Evolutionary conservation across 2,888 invertebrate genomes (phyloP).

Genomic region (Aphodius granarius): DNA sequence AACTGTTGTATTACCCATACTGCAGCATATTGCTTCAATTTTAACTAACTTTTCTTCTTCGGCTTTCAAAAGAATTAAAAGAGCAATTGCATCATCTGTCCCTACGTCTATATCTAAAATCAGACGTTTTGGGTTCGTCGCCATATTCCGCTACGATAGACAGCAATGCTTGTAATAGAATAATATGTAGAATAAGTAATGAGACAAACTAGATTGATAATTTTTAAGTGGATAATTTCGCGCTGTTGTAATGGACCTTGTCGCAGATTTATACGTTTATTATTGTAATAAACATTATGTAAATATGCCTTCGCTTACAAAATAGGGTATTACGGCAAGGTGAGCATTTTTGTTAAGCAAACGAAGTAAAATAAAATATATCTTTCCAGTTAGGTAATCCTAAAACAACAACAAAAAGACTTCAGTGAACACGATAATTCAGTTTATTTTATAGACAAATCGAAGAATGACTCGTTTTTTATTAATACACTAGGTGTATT

Average conservation of each 20-base stretch:
- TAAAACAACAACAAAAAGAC: too few relatives aligned
- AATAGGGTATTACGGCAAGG: neutral
- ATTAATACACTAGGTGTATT: too few relatives aligned
- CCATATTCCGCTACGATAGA: neutral
- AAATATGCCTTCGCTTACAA: neutral
- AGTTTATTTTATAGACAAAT: too few relatives aligned
- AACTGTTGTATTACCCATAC: constrained; percentile 70
- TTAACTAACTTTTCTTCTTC: constrained; percentile 53
- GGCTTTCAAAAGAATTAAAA: constrained; percentile 59
- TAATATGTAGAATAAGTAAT: too few relatives aligned
- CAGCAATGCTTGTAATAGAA: too few relatives aligned
- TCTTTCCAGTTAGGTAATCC: too few relatives aligned
- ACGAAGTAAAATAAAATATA: too few relatives aligned
- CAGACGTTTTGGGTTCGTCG: constrained; percentile 33
- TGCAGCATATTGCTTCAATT: constrained; percentile 71
- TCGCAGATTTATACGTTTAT: neutral
- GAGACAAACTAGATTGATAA: too few relatives aligned
- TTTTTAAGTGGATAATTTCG: neutral
- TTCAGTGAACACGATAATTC: too few relatives aligned
- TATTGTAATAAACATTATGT: neutral
- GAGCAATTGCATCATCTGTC: constrained; percentile 64
- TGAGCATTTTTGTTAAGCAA: too few relatives aligned
- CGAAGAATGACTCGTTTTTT: too few relatives aligned
- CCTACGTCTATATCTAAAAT: constrained; percentile 65
- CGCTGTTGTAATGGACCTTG: neutral